Evolutionary conservation across 1,140 invertebrate genomes (phyloP).

Genomic region (Habropoda laboriosa): DNA sequence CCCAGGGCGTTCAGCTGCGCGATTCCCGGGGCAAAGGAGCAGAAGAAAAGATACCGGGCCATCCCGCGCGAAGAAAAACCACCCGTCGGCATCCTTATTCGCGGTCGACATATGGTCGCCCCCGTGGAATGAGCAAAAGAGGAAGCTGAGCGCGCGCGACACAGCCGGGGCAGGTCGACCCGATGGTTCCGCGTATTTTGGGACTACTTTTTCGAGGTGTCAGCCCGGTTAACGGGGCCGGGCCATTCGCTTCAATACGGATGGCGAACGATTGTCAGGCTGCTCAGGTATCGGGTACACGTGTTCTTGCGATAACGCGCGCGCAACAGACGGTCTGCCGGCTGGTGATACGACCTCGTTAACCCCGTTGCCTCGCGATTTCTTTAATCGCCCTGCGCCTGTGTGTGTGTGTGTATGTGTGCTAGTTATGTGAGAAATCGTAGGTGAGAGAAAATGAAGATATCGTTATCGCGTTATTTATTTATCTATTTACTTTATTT

Average conservation of each 20-base stretch:
- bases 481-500: too few relatives aligned
- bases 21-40: background rate
- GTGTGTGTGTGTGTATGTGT: too few relatives aligned
- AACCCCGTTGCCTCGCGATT: constrained; percentile 15
- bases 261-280: constrained; percentile 67
- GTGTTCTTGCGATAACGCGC: constrained; percentile 71
- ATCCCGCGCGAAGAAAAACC: constrained; percentile 54
- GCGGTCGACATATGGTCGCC: constrained; percentile 68
- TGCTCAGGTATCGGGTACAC: constrained; percentile 72
- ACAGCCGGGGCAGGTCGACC: constrained; percentile 24
- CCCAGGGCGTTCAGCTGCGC: background rate
- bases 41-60: constrained; percentile 51
- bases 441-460: too few relatives aligned
- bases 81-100: constrained; percentile 48
- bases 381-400: constrained; percentile 14
- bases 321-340: constrained; percentile 29
- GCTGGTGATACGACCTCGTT: constrained; percentile 58
- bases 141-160: constrained; percentile 13
- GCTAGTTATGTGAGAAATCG: background rate
- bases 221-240: constrained; percentile 57
- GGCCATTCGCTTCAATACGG: constrained; percentile 57
- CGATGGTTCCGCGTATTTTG: constrained; percentile 72
- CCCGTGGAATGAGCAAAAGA: constrained; percentile 29
- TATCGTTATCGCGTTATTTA: too few relatives aligned
- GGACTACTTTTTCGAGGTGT: constrained; percentile 73